Conservation (phyloP, 2,888 invertebrate genomes). For the Caenorhabditis japonica region DNA sequence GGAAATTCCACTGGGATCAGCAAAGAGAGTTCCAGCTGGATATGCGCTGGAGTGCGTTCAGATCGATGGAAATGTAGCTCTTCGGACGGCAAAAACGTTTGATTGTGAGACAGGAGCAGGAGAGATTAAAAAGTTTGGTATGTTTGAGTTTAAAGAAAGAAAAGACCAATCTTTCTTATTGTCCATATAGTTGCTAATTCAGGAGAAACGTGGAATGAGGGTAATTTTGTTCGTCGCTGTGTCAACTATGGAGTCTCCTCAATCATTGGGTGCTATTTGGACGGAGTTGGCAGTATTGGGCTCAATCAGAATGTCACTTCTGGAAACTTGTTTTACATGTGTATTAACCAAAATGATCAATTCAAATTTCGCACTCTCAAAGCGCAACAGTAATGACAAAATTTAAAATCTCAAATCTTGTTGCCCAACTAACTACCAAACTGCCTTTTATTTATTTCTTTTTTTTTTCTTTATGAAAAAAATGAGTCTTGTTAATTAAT, state of each 20-base stretch:
- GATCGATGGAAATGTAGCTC: constrained; percentile 18
- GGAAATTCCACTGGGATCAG: constrained; percentile 37
- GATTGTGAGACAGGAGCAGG: constrained; percentile 28
- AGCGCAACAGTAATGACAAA: no score
- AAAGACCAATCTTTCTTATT: no score
- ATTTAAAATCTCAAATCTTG: no score
- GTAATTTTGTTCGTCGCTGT: constrained; percentile 37
- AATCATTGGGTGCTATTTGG: constrained; percentile 32
- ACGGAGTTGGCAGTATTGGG: constrained; percentile 21
- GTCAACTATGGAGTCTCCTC: constrained; percentile 27
- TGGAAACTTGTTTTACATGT: constrained; percentile 19
- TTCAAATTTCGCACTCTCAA: constrained; percentile 36
- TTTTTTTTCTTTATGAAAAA: no score
- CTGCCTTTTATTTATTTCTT: no score
- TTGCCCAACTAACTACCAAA: no score
- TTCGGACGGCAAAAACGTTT: constrained; percentile 32
- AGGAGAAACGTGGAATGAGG: constrained; percentile 48
- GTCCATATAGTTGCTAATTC: no score
- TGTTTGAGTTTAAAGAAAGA: no score
- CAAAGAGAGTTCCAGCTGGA: constrained; percentile 39
- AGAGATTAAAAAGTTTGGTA: constrained; percentile 28
- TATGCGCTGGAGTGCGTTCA: constrained; percentile 49
- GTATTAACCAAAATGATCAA: constrained; percentile 27
- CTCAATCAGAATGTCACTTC: constrained; percentile 43
- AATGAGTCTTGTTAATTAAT: no score